These are phyloP conservation scores for Agonopterix heracliana DNA, from an alignment of 2,888 invertebrate genomes.

Conservation along the genomic window DNA sequence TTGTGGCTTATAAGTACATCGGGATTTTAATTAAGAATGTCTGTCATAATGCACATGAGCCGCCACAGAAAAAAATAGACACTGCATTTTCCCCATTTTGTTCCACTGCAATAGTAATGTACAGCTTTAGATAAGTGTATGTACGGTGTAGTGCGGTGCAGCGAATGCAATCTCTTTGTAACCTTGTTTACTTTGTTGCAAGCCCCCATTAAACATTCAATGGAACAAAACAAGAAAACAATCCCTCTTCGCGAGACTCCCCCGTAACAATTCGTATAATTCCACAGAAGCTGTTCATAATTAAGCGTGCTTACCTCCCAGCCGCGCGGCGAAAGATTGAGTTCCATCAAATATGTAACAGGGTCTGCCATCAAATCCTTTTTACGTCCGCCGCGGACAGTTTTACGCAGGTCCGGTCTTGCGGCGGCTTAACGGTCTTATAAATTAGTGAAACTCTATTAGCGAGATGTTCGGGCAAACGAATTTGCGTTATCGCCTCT, in stretches of 20 bases:
- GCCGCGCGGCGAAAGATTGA: slow-evolving; percentile 50
- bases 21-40: slow-evolving; percentile 64
- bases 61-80: slow-evolving; percentile 21
- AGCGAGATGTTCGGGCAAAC: slow-evolving; percentile 73
- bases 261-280: slow-evolving; percentile 44
- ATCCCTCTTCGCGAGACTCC: slow-evolving; percentile 21
- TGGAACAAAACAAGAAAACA: not conserved
- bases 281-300: slow-evolving; percentile 50
- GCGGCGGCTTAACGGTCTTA: slow-evolving; percentile 65
- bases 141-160: too few relatives aligned
- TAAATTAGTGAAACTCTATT: slow-evolving; percentile 77
- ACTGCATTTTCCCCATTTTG: not conserved
- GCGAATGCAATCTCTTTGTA: too few relatives aligned
- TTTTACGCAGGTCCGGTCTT: slow-evolving; percentile 53
- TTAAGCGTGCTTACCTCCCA: slow-evolving; percentile 50
- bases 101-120: not conserved
- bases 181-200: too few relatives aligned
- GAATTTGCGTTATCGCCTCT: slow-evolving; percentile 75
- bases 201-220: too few relatives aligned
- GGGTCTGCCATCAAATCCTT: slow-evolving; percentile 67
- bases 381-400: slow-evolving; percentile 63
- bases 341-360: slow-evolving; percentile 61
- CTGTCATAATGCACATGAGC: slow-evolving; percentile 49
- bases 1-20: slow-evolving; percentile 57
- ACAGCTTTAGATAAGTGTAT: not conserved